phyloP scores from a whole-genome alignment of 2,113 vertebrate species.

The Lasiurus cinereus region DNA sequence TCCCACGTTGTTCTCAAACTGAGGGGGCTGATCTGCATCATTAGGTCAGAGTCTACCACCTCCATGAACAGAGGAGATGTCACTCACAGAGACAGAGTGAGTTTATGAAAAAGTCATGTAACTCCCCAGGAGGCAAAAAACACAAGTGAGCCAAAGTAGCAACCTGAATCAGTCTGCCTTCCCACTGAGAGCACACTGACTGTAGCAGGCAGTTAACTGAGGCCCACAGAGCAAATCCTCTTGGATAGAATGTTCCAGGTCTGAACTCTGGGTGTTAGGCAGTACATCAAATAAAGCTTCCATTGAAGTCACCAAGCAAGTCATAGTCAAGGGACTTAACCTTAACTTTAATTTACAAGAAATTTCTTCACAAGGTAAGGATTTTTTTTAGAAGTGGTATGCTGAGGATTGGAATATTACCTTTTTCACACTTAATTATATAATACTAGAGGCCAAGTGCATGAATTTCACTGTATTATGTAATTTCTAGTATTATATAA shows the following conservation, averaged over 20 bases:
- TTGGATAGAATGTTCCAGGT: fast-evolving
- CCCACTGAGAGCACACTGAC: fast-evolving
- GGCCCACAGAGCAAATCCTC: not conserved
- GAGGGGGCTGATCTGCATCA: not conserved
- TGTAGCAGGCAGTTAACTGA: fast-evolving
- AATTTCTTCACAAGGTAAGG: not conserved
- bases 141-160: not conserved
- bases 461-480: too few relatives aligned
- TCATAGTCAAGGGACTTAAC: not conserved
- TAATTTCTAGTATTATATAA: too few relatives aligned
- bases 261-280: not conserved
- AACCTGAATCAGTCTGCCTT: fast-evolving
- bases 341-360: not conserved
- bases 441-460: too few relatives aligned
- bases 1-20: fast-evolving
- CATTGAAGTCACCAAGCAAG: not conserved
- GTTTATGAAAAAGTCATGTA: not conserved
- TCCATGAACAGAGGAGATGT: not conserved
- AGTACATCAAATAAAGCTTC: not conserved
- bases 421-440: not conserved
- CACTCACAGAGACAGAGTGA: not conserved
- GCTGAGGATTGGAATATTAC: not conserved
- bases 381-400: not conserved
- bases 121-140: not conserved
- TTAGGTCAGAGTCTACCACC: not conserved